Conservation (phyloP, 2,888 invertebrate species). For the Tineola bisselliella region DNA sequence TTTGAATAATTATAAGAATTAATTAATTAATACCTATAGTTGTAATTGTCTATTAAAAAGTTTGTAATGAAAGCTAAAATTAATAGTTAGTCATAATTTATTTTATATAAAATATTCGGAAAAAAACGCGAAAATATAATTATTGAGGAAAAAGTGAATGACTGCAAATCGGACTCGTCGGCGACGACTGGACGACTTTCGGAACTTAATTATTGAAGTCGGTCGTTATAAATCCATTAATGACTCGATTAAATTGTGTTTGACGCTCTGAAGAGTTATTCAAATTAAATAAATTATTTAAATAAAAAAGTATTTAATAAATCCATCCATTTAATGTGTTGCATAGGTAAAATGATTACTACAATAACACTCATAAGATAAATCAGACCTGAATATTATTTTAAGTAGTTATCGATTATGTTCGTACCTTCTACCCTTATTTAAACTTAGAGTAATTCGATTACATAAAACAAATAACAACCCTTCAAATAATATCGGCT, state of each 20-base stretch:
- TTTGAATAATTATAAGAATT: no score
- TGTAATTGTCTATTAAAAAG: no score
- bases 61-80: no score
- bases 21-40: no score
- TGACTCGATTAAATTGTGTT: not conserved
- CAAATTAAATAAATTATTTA: not conserved
- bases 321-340: no score
- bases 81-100: not conserved
- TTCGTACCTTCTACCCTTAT: not conserved
- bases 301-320: no score
- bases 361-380: no score
- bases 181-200: not conserved
- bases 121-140: not conserved
- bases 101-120: not conserved
- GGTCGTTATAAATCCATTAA: not conserved
- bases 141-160: not conserved
- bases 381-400: not conserved
- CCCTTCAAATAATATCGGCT: constrained; percentile 6
- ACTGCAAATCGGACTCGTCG: not conserved
- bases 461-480: constrained; percentile 5
- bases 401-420: not conserved
- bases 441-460: constrained; percentile 1
- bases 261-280: not conserved
- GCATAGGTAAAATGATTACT: no score
- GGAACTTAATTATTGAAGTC: not conserved